Evolutionary conservation across 2,888 invertebrate genomes (phyloP), one percentile per base, ranked within the genome.

Genomic region (Crioceris asparagi): DNA sequence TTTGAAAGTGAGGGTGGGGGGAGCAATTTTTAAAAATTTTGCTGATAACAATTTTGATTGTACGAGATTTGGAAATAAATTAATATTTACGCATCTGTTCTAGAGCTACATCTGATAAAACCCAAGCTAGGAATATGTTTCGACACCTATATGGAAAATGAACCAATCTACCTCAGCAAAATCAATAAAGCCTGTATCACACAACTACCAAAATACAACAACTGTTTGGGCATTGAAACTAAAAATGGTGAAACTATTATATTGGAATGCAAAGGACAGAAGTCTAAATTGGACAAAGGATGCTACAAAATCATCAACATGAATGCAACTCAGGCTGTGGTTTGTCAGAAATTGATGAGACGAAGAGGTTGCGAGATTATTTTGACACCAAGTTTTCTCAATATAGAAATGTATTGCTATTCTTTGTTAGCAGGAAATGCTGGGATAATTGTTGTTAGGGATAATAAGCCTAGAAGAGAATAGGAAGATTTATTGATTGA

Each of bases 371-470:
- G 40, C 16, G 40, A 40, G 18, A 19, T 36, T 7, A 30, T 40
- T 4, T 17, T 14, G 3, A 33, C 34, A 12, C 36, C 40, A 3
- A 36, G 29, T 11, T 17, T 16, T 2, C 16, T 36, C 4, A 32
- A 40, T 21, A 32, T 40, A 7, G 40, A 40, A 29, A 33, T 40
- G 6, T 36, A 29, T 12, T 40, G 40, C 25, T 25, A 29, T 8
- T 29, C 40, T 2, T 8, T 34, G 16, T 12, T 27, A 15, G 30
- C 25, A 7, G 16, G 7, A n/a, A 17, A 15, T 7, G 29, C 29
- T 7, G 29, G 29, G 21, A 30, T 32, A 4, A 34, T 38, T 34
- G 32, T 30, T 19, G 21, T 38, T 17, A 38, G 21, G 23, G 10
- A 17, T 4, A 25, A 19, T 21, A 25, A 6, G 11, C 26, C 29